A percentile compares a stretch with the other conserved stretches of the same genome.
Evolutionary conservation across 1,140 invertebrate genomes (phyloP).

Genomic region (Drosophila orosa): DNA sequence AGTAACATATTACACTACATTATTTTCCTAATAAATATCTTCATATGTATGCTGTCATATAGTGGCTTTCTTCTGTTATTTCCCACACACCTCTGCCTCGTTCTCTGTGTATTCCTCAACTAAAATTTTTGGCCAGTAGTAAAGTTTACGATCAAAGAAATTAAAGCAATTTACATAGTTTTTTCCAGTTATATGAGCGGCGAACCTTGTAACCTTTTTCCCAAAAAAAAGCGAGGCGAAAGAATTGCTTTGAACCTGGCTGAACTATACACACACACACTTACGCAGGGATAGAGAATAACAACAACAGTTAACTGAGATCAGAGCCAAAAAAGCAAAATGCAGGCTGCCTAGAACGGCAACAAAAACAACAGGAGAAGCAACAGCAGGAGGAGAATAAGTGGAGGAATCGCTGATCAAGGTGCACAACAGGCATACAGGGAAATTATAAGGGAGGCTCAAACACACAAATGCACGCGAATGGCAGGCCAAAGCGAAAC

Average conservation of each 20-base stretch:
- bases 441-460: constrained; percentile 74
- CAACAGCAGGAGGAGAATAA: constrained; percentile 39
- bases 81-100: background rate
- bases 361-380: constrained; percentile 37
- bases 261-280: constrained; percentile 61
- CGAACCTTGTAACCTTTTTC: constrained; percentile 41
- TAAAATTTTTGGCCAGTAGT: constrained; percentile 7
- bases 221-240: constrained; percentile 18
- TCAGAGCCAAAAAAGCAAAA: constrained; percentile 49
- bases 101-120: background rate
- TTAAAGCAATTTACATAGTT: constrained; percentile 43
- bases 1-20: no score
- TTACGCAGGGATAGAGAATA: background rate
- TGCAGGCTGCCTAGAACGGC: constrained; percentile 63
- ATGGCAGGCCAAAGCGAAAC: constrained; percentile 69
- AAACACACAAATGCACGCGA: constrained; percentile 62
- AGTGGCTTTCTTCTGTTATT: no score
- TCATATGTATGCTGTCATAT: no score
- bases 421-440: constrained; percentile 60
- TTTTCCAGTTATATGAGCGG: constrained; percentile 27
- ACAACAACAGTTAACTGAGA: constrained; percentile 67
- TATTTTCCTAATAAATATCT: no score
- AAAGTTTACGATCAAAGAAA: constrained; percentile 49
- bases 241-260: constrained; percentile 73
- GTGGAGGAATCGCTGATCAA: constrained; percentile 53